Evolutionary conservation across 1,140 invertebrate species (phyloP), one percentile per base, ranked within the genome.

Genomic region (Orchesella cincta): DNA sequence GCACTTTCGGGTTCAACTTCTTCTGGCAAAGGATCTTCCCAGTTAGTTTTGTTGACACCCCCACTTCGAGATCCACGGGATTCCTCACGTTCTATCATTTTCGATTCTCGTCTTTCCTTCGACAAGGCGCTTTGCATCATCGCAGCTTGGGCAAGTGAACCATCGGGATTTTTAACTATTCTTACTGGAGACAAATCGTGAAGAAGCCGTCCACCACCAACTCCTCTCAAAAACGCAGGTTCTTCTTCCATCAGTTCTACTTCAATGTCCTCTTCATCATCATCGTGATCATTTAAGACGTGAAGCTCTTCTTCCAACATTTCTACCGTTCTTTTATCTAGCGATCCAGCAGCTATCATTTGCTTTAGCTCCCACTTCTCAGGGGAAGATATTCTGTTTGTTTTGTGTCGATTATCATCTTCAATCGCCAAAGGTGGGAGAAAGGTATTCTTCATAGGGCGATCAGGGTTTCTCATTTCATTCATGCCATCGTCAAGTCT

Each of bases 131-230:
- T 95, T 85, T 99, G 98, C 97, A 99, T 99, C 95, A 99, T 98
- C 0, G 98, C 98, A 0, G 98, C 96, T 84, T 94, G 98, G 0
- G 97, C 97, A 23, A 99, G 86, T 0, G 96, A 98, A 0, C 98
- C 98, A 87, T 98, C 96, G 14, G 98, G 98, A 89, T 99, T 99
- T 87, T 99, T 99, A 0, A 99, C 97, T 82, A 99, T 99, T 83
- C 98, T 89, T 2, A 93, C 90, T 1, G 98, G 98, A 83, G 95
- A 97, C 0, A 99, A 87, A 78, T 96, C 92, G 0, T 96, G 84
- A 0, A 94, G 92, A 81, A 94, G 86, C 0, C 95, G 94, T 84
- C 97, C 94, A 0, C 94, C 87, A n/a, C 82, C 80, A 26, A 73
- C 71, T 71, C 88, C 95, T 76, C 93, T 90, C 0, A 99, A 87